Evolutionary conservation across 2,888 invertebrate species (phyloP), one percentile per base, ranked within the genome.

Genomic region (Xestia rhomboidea): DNA sequence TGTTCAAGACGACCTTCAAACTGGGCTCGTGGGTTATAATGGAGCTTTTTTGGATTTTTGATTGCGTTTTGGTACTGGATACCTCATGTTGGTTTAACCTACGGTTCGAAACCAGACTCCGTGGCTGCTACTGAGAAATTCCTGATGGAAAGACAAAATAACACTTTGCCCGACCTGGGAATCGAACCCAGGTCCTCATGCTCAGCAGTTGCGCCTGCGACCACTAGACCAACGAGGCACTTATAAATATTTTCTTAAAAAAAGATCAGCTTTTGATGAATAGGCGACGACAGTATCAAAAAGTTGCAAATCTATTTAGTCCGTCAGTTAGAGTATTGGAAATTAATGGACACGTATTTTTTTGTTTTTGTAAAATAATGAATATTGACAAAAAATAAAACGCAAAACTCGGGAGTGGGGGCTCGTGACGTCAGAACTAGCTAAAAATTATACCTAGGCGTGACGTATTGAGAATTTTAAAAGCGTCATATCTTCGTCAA

Each of bases 1-100:
- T 73, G 38, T 60, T 34, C 11, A 13, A 11, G 49, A 64, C 69
- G 79, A 82, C 88, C 88, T 87, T 85, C 85, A 76, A 74, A 81
- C 44, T 74, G 4, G 62, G 62, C 51, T 68, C 60, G 34, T 27
- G 44, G 21, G 2, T 46, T 49, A 34, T n/a, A 57, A 54, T 51
- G 51, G 18, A 38, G 38, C 13, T 24, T 38, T 54, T 73, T 80
- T 44, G 44, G 8, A n/a, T 51, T 68, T 74, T 60, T 38, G 46
- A 51, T 62, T 51, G n/a, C 8, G 21, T 63, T 44, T 72, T 60
- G 10, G 27, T 27, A 44, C 38, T 27, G 54, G 57, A 21, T 60
- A 68, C 18, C 15, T 18, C 7, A 41, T 68, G 54, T 67, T 46
- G 44, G n/a, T 38, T 60, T 51, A n/a, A 60, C 21, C 44, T 60